phyloP scores from a whole-genome alignment of 1,140 invertebrate species.

The Eubasilissa regina region DNA sequence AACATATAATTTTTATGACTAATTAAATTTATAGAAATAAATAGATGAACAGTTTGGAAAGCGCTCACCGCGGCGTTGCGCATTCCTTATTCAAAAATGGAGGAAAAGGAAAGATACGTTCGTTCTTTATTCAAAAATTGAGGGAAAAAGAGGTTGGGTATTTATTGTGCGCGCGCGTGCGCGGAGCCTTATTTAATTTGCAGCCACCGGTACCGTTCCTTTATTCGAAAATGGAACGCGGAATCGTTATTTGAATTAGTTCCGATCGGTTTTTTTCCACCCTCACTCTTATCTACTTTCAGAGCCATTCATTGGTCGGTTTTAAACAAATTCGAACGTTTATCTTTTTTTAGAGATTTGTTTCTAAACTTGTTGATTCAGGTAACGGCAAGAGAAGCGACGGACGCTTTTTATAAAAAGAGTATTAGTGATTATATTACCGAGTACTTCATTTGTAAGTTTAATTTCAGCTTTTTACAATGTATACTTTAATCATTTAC shows the following conservation, averaged over 20 bases:
- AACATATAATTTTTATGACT: too few species aligned
- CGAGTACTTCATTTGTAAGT: too few species aligned
- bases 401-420: neutral
- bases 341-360: neutral
- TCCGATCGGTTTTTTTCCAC: constrained; percentile 41
- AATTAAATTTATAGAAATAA: too few species aligned
- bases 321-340: constrained; percentile 33
- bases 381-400: neutral
- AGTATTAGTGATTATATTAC: too few species aligned
- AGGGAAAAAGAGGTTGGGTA: constrained; percentile 36
- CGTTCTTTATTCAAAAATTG: constrained; percentile 47
- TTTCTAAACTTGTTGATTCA: constrained; percentile 32
- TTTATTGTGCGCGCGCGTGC: constrained; percentile 50
- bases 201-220: constrained; percentile 28
- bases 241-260: constrained; percentile 49
- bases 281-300: neutral
- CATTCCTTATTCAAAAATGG: constrained; percentile 40
- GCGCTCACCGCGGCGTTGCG: neutral
- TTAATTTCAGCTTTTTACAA: too few species aligned
- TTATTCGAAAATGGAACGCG: constrained; percentile 46
- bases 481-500: too few species aligned
- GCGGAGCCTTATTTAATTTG: constrained; percentile 49
- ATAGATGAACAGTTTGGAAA: neutral
- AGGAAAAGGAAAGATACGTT: constrained; percentile 37
- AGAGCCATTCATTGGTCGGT: constrained; percentile 30